phyloP scores from a whole-genome alignment of 2,797 vertebrate genomes.

The Hypotaenidia okinawae region DNA sequence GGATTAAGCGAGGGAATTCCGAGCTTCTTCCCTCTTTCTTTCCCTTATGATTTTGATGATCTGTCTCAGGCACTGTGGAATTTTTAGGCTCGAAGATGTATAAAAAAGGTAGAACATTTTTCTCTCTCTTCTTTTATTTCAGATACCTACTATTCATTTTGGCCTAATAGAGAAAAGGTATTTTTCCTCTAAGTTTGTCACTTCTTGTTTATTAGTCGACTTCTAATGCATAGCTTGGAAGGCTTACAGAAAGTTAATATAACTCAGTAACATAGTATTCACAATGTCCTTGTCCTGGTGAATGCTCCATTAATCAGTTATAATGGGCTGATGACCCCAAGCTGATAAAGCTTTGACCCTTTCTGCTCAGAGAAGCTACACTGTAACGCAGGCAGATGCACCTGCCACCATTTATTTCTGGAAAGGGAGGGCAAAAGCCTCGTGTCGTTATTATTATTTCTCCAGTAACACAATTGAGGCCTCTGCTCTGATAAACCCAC shows the following conservation, averaged over 20 bases:
- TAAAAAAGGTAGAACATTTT: not conserved
- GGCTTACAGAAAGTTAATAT: not conserved
- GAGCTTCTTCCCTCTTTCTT: not conserved
- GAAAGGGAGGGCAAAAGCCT: not conserved
- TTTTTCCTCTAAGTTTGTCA: not conserved
- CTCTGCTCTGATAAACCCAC: not conserved
- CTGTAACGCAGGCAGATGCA: not conserved
- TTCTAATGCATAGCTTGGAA: not conserved
- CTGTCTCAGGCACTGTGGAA: not conserved
- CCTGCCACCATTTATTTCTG: not conserved
- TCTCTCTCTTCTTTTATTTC: not conserved
- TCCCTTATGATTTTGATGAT: not conserved
- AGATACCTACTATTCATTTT: not conserved
- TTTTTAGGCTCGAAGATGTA: not conserved
- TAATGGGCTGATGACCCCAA: not conserved
- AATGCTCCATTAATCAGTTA: constrained; percentile 30
- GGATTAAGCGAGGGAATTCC: not conserved
- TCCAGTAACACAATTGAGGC: not conserved
- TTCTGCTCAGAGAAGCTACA: not conserved
- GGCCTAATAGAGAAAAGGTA: not conserved
- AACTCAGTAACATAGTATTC: not conserved
- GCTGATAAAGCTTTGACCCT: not conserved
- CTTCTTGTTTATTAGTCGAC: not conserved
- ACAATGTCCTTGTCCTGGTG: not conserved
- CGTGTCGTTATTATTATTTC: not conserved